phyloP scores from a whole-genome alignment of 2,797 vertebrate species.

The Synaphobranchus kaupii region DNA sequence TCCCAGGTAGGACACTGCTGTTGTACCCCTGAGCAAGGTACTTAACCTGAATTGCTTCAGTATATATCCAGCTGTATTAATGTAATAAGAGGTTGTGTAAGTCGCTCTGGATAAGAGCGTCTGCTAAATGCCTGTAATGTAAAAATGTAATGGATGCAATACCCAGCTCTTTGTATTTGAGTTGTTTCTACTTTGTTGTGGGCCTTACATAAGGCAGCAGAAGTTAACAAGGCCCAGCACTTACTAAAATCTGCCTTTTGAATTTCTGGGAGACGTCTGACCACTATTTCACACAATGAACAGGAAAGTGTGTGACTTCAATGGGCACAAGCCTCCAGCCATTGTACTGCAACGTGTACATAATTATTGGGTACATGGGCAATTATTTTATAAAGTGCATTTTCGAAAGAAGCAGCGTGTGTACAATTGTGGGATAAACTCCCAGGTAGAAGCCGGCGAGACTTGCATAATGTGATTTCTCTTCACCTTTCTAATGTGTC shows the following conservation, averaged over 20 bases:
- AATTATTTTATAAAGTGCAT: background rate
- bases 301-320: background rate
- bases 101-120: no score
- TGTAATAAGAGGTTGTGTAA: no score
- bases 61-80: no score
- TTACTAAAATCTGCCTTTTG: background rate
- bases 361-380: background rate
- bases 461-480: background rate
- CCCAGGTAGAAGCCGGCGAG: background rate
- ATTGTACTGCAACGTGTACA: background rate
- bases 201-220: background rate
- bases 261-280: background rate
- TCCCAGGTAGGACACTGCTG: no score
- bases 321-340: background rate
- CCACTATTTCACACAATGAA: background rate
- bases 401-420: background rate
- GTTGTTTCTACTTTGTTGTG: background rate
- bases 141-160: background rate
- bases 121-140: no score
- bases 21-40: no score
- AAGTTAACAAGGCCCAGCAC: background rate
- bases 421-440: conserved; percentile 18
- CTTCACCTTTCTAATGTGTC: conserved; percentile 24
- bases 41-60: no score
- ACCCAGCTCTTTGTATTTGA: background rate